These are phyloP conservation scores for Tetrapedia diversipes DNA, from an alignment of 2,888 invertebrate genomes.

Conservation along the genomic window DNA sequence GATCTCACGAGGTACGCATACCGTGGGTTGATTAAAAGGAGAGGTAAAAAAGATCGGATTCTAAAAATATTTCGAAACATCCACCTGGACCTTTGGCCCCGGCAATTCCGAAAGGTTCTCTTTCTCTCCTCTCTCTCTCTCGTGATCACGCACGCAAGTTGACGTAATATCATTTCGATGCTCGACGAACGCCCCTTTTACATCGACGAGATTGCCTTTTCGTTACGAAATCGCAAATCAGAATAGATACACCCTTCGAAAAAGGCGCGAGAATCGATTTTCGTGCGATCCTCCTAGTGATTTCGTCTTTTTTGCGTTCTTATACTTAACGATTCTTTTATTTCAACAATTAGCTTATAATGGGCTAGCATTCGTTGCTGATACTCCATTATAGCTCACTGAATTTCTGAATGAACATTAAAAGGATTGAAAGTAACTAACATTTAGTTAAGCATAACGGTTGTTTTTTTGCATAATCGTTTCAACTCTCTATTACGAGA, in stretches of 20 bases:
- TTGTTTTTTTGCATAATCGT: no score
- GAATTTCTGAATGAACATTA: no score
- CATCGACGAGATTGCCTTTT: conserved; percentile 34
- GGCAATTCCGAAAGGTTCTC: conserved; percentile 8
- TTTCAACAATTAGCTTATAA: no score
- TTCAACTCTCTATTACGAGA: conserved; percentile 13
- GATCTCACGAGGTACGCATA: not conserved
- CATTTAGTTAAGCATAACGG: no score
- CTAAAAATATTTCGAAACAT: conserved; percentile 40
- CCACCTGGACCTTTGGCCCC: conserved; percentile 21
- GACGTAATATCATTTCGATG: conserved; percentile 40
- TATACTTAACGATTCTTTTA: no score
- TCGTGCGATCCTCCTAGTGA: not conserved
- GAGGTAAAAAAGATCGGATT: conserved; percentile 3
- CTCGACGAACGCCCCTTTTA: conserved; percentile 35
- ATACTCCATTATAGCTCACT: no score
- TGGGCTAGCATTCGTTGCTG: no score
- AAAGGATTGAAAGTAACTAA: no score
- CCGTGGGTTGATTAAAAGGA: not conserved
- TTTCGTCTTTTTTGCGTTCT: no score
- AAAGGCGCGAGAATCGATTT: conserved; percentile 30
- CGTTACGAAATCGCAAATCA: conserved; percentile 53
- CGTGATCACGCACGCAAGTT: conserved; percentile 9
- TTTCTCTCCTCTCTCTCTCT: no score
- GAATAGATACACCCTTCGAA: conserved; percentile 49